Conservation (phyloP, 2,888 invertebrate genomes). For the Disparrhopalites patrizii region DNA sequence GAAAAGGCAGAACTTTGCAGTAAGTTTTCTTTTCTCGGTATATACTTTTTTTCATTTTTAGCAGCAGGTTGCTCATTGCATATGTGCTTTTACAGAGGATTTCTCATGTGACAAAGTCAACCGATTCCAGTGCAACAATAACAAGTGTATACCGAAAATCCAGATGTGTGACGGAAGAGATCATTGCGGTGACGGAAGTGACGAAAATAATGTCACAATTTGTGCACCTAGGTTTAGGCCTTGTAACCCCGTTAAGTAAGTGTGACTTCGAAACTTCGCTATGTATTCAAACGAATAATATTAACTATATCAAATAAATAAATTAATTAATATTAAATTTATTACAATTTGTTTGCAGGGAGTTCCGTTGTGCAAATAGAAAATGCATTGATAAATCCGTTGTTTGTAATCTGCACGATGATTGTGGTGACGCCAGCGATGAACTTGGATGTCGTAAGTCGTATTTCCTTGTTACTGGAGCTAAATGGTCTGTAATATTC, state of each 20-base stretch:
- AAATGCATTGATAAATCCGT: conserved; percentile 73
- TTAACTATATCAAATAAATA: background rate
- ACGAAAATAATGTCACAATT: conserved; percentile 90
- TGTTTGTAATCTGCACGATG: conserved; percentile 83
- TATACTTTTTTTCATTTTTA: background rate
- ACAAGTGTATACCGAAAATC: conserved; percentile 68
- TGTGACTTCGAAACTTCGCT: background rate
- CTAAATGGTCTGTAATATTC: background rate
- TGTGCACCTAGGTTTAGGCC: conserved; percentile 72
- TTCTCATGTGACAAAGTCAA: conserved; percentile 79
- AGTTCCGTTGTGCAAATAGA: conserved; percentile 84
- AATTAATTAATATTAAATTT: too few species aligned
- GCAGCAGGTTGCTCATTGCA: background rate
- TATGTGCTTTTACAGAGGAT: conserved; percentile 56
- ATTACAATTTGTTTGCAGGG: conserved; percentile 59
- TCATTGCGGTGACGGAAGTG: conserved; percentile 91
- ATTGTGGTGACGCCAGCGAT: conserved; percentile 86
- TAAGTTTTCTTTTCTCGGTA: too few species aligned
- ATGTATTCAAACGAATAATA: too few species aligned
- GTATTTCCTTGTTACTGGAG: background rate
- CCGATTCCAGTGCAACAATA: conserved; percentile 85
- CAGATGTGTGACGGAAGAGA: conserved; percentile 87
- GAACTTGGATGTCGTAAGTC: conserved; percentile 80
- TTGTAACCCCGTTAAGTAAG: conserved; percentile 60
- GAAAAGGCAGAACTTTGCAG: conserved; percentile 73